Base-by-base conservation (phyloP, 2,113 vertebrate species). In the Chinchilla lanigera region DNA sequence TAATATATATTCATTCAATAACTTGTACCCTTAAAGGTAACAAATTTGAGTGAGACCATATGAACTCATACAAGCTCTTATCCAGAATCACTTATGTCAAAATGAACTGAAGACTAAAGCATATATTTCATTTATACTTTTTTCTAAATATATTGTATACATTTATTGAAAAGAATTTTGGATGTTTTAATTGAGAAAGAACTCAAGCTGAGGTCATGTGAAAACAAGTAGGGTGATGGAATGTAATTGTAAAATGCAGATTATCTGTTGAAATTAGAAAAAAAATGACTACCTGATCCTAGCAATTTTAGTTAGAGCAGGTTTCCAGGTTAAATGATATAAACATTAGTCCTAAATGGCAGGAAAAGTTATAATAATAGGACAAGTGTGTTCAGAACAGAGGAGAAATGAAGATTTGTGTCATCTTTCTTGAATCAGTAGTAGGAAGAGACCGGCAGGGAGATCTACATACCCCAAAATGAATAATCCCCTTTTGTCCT, bases 81-180 rank as follows among this genome's bases (percentile, higher is more conserved):
- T 87, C 63, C 24, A 85, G 47, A 94, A 56, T 71, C 47, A 61
- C 22, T 35, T 44, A 35, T 65, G 20, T 56, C 26, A 75, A 67
- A 89, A 52, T 84, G 41, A 91, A 69, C n/a, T 44, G 30, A 87
- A 92, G 28, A n/a, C 50, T 87, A 88, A 93, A 69, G 88, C 1
- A 19, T 0, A 65, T 67, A 33, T 60, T 94, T 96, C 52, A 20
- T 78, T 92, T 85, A 3, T 54, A 81, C 56, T 56, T 63, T 60
- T 90, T 67, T 52, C 30, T 28, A 67, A 75, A 60, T 77, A 75
- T 71, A 17, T 83, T 71, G 26, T 77, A 83, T 35, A 71, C n/a
- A 69, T 28, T 44, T 61, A 24, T 77, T 65, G 4, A 44, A 44
- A 82, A 50, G n/a, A 30, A 7, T 50, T 83, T 83, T 67, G 50